phyloP scores from a whole-genome alignment of 1,140 invertebrate species.

The Calliphora vicina region DNA sequence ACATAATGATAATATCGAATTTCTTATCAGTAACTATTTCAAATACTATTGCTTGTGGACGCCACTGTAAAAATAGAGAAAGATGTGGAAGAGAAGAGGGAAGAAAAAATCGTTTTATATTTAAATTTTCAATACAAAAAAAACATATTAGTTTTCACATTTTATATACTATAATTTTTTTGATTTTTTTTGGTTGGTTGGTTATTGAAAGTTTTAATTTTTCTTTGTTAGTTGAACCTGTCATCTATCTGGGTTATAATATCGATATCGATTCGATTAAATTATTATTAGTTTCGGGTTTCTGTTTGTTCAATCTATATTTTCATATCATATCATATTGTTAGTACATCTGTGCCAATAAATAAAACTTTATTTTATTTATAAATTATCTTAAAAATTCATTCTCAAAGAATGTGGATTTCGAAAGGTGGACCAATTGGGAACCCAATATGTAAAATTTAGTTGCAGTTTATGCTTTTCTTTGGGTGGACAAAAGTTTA shows the following conservation, averaged over 20 bases:
- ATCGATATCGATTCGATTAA: not conserved
- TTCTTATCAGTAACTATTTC: conserved; percentile 98
- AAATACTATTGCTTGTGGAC: conserved; percentile 94
- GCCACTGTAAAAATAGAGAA: conserved; percentile 75
- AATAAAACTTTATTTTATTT: conserved; percentile 17
- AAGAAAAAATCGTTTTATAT: conserved; percentile 32
- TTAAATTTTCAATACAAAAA: not conserved
- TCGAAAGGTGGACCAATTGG: not conserved
- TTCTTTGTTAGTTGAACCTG: too few species aligned
- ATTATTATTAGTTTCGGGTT: not conserved
- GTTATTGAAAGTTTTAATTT: too few species aligned
- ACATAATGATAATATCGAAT: conserved; percentile 99
- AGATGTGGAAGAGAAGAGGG: conserved; percentile 38
- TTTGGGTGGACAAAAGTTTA: not conserved
- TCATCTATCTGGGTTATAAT: too few species aligned
- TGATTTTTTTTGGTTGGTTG: too few species aligned
- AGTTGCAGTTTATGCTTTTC: not conserved
- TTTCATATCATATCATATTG: not conserved
- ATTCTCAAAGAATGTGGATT: not conserved
- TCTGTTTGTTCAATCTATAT: not conserved
- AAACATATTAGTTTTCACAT: conserved; percentile 18
- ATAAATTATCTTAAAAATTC: not conserved
- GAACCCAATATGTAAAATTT: not conserved
- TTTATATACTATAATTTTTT: not conserved
- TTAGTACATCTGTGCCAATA: conserved; percentile 33